A percentile compares a stretch with the other conserved stretches of the same genome.
These are phyloP conservation scores for Drosophila melanogaster DNA, from an alignment of 1,140 invertebrate genomes.

Conservation along the genomic window DNA sequence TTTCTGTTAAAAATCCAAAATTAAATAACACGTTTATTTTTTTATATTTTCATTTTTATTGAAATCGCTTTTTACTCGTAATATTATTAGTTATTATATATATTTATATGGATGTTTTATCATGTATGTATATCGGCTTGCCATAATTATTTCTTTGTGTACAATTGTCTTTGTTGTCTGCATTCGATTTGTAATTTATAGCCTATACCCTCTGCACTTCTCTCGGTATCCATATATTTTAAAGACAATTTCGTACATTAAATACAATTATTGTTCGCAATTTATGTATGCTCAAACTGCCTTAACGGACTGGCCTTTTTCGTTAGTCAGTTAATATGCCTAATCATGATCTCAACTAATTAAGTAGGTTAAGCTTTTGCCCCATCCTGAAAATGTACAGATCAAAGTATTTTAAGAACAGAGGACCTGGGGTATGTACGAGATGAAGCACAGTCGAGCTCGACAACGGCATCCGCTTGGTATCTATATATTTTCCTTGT, in stretches of 20 bases:
- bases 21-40: constrained; percentile 3
- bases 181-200: constrained; percentile 54
- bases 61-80: constrained; percentile 82
- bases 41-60: constrained; percentile 77
- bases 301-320: constrained; percentile 27
- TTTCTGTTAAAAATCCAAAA: neutral
- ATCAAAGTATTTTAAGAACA: constrained; percentile 44
- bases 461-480: constrained; percentile 33
- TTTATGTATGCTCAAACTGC: constrained; percentile 57
- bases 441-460: constrained; percentile 59
- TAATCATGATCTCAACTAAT: constrained; percentile 48
- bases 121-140: constrained; percentile 79
- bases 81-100: constrained; percentile 80
- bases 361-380: constrained; percentile 25
- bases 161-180: constrained; percentile 59
- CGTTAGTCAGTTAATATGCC: constrained; percentile 39
- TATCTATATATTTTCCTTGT: constrained; percentile 34
- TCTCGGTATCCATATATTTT: constrained; percentile 23
- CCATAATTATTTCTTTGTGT: constrained; percentile 71
- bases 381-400: constrained; percentile 48
- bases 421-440: constrained; percentile 22
- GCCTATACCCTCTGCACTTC: constrained; percentile 43
- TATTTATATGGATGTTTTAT: constrained; percentile 72
- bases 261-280: constrained; percentile 65
- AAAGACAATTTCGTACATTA: constrained; percentile 68